Conservation (phyloP, 2,113 vertebrate genomes). For the Saimiri boliviensis region DNA sequence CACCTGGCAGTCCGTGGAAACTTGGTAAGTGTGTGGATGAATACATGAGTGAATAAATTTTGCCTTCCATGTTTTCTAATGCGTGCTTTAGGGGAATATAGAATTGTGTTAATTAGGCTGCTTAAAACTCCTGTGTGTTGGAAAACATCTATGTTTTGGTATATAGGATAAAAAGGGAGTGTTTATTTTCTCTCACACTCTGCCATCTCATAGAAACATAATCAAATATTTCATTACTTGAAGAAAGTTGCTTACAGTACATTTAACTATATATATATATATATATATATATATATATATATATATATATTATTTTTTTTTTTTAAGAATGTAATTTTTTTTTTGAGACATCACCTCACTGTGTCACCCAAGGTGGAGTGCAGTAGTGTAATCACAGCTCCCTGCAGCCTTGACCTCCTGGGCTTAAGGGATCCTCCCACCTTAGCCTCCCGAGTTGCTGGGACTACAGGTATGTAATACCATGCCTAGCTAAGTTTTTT, state of each 20-base stretch:
- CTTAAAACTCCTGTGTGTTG: constrained; percentile 38
- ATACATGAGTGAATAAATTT: background rate
- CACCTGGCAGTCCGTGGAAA: background rate
- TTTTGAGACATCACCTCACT: no score
- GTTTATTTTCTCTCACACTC: constrained; percentile 42
- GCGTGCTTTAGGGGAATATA: background rate
- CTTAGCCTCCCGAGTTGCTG: no score
- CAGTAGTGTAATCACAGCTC: no score
- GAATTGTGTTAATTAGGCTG: constrained; percentile 32
- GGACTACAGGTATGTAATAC: no score
- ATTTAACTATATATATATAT: constrained; percentile 30
- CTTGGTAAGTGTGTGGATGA: background rate
- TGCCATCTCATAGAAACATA: background rate
- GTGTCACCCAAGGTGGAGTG: no score
- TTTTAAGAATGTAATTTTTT: background rate
- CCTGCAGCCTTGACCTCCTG: no score
- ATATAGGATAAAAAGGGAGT: constrained; percentile 42
- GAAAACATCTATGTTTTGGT: constrained; percentile 46
- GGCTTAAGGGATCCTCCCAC: no score
- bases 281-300: no score
- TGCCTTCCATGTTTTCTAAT: background rate
- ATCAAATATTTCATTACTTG: constrained; percentile 31
- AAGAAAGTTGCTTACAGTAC: constrained; percentile 23
- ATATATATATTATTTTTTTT: no score
- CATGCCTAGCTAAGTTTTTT: no score